phyloP scores from a whole-genome alignment of 2,888 invertebrate species.

The Eurytoma californica region DNA sequence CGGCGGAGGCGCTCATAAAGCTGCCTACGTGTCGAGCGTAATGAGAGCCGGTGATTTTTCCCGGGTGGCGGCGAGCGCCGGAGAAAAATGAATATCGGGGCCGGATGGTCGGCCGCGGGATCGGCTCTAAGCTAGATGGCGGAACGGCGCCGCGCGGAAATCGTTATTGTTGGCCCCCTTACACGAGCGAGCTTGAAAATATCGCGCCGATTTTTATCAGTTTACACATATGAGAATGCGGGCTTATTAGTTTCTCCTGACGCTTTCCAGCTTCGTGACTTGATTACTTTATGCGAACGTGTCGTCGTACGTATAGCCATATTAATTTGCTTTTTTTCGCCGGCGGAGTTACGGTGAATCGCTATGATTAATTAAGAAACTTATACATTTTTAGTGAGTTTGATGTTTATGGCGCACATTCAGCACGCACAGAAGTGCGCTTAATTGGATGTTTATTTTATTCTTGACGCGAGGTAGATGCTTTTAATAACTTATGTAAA shows the following conservation, averaged over 20 bases:
- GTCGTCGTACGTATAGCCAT: too few species aligned
- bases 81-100: conserved; percentile 60
- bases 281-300: too few species aligned
- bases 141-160: background rate
- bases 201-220: conserved; percentile 47
- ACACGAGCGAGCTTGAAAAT: conserved; percentile 21
- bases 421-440: too few species aligned
- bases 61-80: conserved; percentile 64
- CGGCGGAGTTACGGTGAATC: too few species aligned
- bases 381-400: too few species aligned
- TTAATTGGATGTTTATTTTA: background rate
- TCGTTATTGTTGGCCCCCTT: background rate
- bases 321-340: too few species aligned
- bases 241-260: background rate
- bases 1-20: conserved; percentile 68
- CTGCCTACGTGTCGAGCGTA: conserved; percentile 74
- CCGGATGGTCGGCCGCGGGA: background rate
- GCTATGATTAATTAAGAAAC: too few species aligned
- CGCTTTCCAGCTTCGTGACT: too few species aligned
- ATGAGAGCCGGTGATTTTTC: conserved; percentile 75
- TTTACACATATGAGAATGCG: background rate
- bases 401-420: too few species aligned
- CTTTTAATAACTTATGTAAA: background rate
- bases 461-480: background rate
- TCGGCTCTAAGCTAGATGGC: too few species aligned